A percentile compares a stretch with the other conserved stretches of the same genome.
phyloP scores from a whole-genome alignment of 2,888 invertebrate species.

The Acrobasis consociella region DNA sequence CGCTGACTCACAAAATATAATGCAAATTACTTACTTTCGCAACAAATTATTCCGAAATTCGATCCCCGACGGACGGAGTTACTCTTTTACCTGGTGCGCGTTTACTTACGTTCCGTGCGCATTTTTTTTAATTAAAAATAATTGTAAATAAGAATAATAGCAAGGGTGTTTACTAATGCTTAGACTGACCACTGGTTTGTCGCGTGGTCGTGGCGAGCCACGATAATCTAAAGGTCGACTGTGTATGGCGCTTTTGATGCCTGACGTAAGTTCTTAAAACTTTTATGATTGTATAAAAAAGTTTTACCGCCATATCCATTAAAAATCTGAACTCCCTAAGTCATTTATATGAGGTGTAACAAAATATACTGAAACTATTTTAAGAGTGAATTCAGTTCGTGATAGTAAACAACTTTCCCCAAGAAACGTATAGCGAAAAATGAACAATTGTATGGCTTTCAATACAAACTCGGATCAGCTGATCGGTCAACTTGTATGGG shows the following conservation, averaged over 20 bases:
- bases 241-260: neutral
- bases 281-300: too few species aligned
- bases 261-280: too few species aligned
- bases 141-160: slow-evolving; percentile 17
- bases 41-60: slow-evolving; percentile 25
- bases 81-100: slow-evolving; percentile 64
- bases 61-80: slow-evolving; percentile 22
- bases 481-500: too few species aligned
- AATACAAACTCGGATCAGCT: too few species aligned
- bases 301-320: too few species aligned
- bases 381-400: too few species aligned
- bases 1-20: slow-evolving; percentile 37
- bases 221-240: slow-evolving; percentile 13
- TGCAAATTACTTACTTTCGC: slow-evolving; percentile 33
- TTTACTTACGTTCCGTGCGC: slow-evolving; percentile 60
- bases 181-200: neutral
- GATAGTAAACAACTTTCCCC: too few species aligned
- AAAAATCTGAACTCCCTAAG: too few species aligned
- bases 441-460: too few species aligned
- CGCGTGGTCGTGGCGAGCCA: neutral
- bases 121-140: slow-evolving; percentile 24
- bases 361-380: too few species aligned
- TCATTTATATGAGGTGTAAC: too few species aligned
- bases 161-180: slow-evolving; percentile 6
- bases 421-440: too few species aligned